Base-by-base conservation (phyloP, 1,140 invertebrate genomes). In the Drosophila repleta region DNA sequence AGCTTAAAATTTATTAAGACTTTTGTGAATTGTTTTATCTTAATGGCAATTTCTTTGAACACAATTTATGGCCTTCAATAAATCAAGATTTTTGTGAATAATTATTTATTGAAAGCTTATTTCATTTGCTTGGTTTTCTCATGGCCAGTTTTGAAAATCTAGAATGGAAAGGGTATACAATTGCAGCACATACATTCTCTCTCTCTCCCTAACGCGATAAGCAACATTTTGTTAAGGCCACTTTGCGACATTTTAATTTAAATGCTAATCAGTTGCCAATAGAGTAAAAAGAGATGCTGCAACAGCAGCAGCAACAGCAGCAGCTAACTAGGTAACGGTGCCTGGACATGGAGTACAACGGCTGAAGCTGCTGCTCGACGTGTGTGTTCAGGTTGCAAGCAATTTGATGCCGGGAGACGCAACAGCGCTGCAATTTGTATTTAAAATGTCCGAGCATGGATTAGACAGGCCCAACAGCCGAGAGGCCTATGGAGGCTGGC, bases 221-320 rank as follows among this genome's bases (percentile, higher is more conserved):
- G 64, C 74, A 87, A 75, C 81, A 85, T 85, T 85, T 85, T 82
- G 81, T 81, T 85, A 85, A 85, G 81, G 81, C 81, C 81, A 85
- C 81, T 85, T 85, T 85, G 81, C 81, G 81, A 85, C 81, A 87
- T 85, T 85, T 85, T 85, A 85, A 85, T 85, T 85, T 85, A 85
- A 85, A 85, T 85, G 81, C 81, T 85, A 85, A 85, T 85, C 81
- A 85, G 81, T 87, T 84, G 81, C 81, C 81, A 87, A 84, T 84
- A 85, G 81, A 84, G 53, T 79, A 75, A 83, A 82, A 82, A 78
- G 74, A 83, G 71, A 62, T 56, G 72, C 60, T 63, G 43, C 21
- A 35, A 39, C 60, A 41, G 21, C 21, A 35, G 48, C 60, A 41
- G 21, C 21, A 35, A 39, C 60, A 41, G 21, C 21, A 35, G 48